A percentile compares a stretch with the other conserved stretches of the same genome.
These are phyloP conservation scores for Semaprochilodus insignis DNA, from an alignment of 2,797 vertebrate species.

Conservation along the genomic window DNA sequence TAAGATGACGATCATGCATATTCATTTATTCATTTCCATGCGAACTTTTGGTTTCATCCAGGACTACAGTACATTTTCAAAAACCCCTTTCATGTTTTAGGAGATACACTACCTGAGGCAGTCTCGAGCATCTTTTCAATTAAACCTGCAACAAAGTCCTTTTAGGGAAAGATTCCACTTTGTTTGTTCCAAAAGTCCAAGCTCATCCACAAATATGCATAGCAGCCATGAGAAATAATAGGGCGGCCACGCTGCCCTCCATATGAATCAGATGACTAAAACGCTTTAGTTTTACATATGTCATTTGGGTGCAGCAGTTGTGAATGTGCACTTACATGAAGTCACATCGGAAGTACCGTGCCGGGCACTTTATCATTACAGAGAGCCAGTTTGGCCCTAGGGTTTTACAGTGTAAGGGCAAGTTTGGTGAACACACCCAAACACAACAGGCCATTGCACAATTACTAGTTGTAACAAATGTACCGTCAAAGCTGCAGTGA, in stretches of 20 bases:
- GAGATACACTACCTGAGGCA: conserved; percentile 49
- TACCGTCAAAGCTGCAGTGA: conserved; percentile 53
- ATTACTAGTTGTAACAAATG: conserved; percentile 52
- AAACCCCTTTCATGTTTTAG: conserved; percentile 52
- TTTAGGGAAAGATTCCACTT: conserved; percentile 15
- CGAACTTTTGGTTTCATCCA: conserved; percentile 53
- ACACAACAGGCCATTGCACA: conserved; percentile 52
- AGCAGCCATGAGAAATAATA: background rate
- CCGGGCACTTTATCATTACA: conserved; percentile 36
- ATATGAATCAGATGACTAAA: background rate
- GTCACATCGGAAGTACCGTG: conserved; percentile 39
- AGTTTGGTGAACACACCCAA: conserved; percentile 45
- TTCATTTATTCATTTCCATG: conserved; percentile 61
- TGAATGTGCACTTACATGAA: conserved; percentile 11
- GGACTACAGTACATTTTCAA: conserved; percentile 54
- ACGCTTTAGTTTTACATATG: conserved; percentile 16
- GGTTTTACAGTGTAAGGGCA: conserved; percentile 45
- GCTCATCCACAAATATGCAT: conserved; percentile 4
- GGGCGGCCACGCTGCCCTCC: background rate
- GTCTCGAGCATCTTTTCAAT: conserved; percentile 50
- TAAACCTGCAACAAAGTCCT: conserved; percentile 43
- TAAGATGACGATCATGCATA: conserved; percentile 58
- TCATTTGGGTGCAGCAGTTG: conserved; percentile 20
- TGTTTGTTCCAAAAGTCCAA: conserved; percentile 18
- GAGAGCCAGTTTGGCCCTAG: conserved; percentile 38